phyloP scores from a whole-genome alignment of 2,113 vertebrate species.

The Calyptommatus sinebrachiatus region DNA sequence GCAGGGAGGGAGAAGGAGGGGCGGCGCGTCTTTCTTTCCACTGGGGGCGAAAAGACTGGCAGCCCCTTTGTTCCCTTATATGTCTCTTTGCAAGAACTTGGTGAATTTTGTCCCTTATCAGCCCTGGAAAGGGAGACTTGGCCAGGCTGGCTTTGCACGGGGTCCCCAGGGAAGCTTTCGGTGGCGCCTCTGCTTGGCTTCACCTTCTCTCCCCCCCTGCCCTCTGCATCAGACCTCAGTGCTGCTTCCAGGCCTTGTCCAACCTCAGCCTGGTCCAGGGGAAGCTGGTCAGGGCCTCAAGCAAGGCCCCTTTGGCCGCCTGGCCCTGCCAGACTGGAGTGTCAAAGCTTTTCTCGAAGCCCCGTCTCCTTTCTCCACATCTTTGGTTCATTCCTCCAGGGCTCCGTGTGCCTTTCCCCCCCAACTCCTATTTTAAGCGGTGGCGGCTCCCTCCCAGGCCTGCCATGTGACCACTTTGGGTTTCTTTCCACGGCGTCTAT shows the following conservation, averaged over 20 bases:
- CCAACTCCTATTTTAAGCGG: constrained; percentile 63
- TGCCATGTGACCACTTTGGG: constrained; percentile 51
- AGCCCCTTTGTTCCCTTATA: not conserved
- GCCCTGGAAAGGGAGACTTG: too few relatives aligned
- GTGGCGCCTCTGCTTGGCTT: not conserved
- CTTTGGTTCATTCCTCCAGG: not conserved
- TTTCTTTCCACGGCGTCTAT: constrained; percentile 69
- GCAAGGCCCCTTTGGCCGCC: too few relatives aligned
- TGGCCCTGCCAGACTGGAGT: too few relatives aligned
- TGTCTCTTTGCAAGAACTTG: not conserved
- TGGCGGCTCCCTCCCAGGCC: constrained; percentile 8
- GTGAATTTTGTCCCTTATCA: not conserved
- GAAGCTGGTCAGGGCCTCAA: not conserved
- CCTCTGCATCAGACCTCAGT: too few relatives aligned
- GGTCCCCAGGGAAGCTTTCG: not conserved
- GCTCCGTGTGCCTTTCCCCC: not conserved
- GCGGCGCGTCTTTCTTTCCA: too few relatives aligned
- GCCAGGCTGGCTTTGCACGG: not conserved
- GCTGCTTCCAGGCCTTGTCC: too few relatives aligned
- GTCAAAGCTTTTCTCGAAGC: too few relatives aligned
- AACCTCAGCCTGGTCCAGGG: too few relatives aligned
- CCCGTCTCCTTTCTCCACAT: not conserved
- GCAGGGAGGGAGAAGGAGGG: not conserved
- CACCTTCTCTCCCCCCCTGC: not conserved
- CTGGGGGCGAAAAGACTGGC: not conserved